Evolutionary conservation across 2,113 vertebrate species (phyloP).

Genomic region (Callipepla californica): DNA sequence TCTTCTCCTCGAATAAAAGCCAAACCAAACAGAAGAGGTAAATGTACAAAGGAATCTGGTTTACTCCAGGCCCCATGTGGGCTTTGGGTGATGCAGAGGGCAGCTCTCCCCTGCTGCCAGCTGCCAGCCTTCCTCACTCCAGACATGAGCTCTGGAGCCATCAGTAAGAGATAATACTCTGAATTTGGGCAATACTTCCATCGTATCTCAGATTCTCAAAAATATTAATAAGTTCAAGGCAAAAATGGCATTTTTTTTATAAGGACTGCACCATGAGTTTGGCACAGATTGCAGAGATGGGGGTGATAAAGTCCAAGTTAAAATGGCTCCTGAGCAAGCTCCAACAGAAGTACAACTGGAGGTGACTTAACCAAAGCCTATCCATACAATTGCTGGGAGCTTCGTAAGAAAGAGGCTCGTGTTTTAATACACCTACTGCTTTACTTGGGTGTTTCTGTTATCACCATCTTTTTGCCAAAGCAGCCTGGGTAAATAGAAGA

Average conservation of each 20-base stretch:
- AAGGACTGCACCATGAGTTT: not conserved
- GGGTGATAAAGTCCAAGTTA: not conserved
- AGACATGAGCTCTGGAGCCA: not conserved
- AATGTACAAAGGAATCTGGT: not conserved
- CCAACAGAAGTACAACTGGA: rapidly evolving
- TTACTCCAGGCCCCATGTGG: not conserved
- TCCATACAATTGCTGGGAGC: not conserved
- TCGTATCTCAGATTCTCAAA: not conserved
- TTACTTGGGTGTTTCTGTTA: not conserved
- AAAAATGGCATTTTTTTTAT: rapidly evolving
- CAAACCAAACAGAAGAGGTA: not conserved
- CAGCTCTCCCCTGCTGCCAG: not conserved
- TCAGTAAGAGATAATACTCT: not conserved
- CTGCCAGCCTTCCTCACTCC: not conserved
- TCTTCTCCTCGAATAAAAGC: not conserved
- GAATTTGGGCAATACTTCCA: not conserved
- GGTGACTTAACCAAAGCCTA: not conserved
- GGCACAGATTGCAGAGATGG: rapidly evolving
- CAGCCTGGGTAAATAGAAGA: not conserved
- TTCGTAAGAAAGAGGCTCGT: not conserved
- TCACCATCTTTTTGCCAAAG: not conserved
- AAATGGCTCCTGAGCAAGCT: not conserved
- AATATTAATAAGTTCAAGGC: not conserved
- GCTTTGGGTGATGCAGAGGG: not conserved
- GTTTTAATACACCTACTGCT: not conserved